Evolutionary conservation across 2,797 vertebrate species (phyloP).

Genomic region (Myripristis jacobus): DNA sequence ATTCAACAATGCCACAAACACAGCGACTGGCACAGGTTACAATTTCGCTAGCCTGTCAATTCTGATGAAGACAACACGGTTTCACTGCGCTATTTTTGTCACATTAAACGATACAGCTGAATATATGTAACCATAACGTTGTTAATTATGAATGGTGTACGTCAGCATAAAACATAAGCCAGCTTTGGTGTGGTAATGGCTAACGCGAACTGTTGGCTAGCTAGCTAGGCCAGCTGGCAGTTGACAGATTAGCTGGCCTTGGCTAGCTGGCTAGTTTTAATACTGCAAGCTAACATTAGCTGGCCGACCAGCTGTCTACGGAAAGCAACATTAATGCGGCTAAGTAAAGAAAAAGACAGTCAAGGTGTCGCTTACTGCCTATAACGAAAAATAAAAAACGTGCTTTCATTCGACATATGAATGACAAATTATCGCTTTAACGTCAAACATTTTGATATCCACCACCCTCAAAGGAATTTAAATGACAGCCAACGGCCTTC

Average conservation of each 20-base stretch:
- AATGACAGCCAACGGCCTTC: background rate
- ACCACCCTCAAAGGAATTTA: background rate
- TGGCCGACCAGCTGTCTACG: conserved; percentile 40
- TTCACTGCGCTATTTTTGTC: background rate
- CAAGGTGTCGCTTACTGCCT: background rate
- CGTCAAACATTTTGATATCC: background rate
- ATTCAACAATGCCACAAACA: conserved; percentile 76
- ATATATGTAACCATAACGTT: conserved; percentile 18
- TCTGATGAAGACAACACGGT: background rate
- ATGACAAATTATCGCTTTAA: conserved; percentile 6
- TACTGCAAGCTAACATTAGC: conserved; percentile 52
- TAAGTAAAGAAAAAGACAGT: background rate
- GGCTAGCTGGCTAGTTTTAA: conserved; percentile 69
- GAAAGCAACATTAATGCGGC: background rate
- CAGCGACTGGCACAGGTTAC: conserved; percentile 35
- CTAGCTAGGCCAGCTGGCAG: conserved; percentile 71
- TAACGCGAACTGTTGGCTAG: conserved; percentile 53
- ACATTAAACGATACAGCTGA: background rate
- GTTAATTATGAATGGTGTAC: conserved; percentile 39
- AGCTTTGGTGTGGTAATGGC: conserved; percentile 55
- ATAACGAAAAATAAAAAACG: background rate
- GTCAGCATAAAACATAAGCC: conserved; percentile 61
- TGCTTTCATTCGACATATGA: background rate
- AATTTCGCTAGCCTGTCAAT: conserved; percentile 24
- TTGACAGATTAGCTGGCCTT: conserved; percentile 77